Base-by-base conservation (phyloP, 1,140 invertebrate genomes). In the Drosophila nikananu region DNA sequence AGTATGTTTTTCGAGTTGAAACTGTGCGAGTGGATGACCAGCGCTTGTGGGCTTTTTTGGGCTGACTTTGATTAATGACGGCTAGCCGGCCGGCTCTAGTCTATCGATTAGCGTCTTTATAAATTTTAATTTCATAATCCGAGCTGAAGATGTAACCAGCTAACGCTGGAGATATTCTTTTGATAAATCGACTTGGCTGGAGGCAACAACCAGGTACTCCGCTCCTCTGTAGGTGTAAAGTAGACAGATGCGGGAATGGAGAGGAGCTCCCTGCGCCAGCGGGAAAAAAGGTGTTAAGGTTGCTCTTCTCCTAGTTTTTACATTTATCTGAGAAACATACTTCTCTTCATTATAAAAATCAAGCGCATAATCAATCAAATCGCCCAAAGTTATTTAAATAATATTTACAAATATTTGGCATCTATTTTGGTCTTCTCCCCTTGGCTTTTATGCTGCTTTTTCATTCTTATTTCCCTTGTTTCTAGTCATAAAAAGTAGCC, bases 11-110 rank as follows among this genome's bases (percentile, higher is more conserved):
- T 42, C 19, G 15, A 9, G 74, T 76, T 77, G 74, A 77, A 73
- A 77, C 55, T 77, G 39, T 25, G 25, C 25, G 25, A n/a, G 35
- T 9, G 21, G 49, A 61, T 71, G 52, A 37, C 17, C 57, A 48
- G 5, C 41, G 32, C 60, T 67, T 59, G 25, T 66, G 67, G 77
- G 68, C 60, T 25, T 49, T 49, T 48, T 25, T 49, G 46, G 21
- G 4, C 15, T 68, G 59, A 75, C 63, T 75, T 83, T 83, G 81
- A 83, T 83, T 83, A 80, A 83, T 83, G 81, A 59, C 39, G 30
- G 21, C 30, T 15, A 30, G 23, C 55, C 30, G n/a, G 23, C 55
- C 30, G n/a, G 54, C 51, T 35, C 19, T 12, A 21, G 17, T 42
- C 76, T 57, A 73, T 80, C 70, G 57, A 63, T 77, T 81, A 63